Evolutionary conservation across 2,797 vertebrate genomes (phyloP).

Genomic region (Rhinogobio ventralis): DNA sequence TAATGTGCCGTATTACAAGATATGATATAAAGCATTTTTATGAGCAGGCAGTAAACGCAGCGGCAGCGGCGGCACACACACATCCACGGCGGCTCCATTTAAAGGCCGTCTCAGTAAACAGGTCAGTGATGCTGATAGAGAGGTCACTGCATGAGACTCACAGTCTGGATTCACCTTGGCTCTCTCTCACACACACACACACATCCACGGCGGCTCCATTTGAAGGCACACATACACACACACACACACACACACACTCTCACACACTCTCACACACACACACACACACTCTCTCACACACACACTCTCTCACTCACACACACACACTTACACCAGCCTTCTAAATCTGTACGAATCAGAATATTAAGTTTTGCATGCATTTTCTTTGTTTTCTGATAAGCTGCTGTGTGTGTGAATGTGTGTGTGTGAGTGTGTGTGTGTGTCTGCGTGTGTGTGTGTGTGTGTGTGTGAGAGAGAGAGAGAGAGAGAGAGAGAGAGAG

Average conservation of each 20-base stretch:
- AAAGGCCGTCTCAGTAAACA: conserved; percentile 48
- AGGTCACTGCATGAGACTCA: conserved; percentile 35
- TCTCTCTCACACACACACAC: neutral
- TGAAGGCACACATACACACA: neutral
- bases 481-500: too few species aligned
- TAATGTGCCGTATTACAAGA: conserved; percentile 84
- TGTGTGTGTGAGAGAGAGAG: too few species aligned
- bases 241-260: neutral
- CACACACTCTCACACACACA: neutral
- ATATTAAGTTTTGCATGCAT: too few species aligned
- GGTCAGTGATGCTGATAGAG: conserved; percentile 61
- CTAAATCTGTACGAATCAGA: too few species aligned
- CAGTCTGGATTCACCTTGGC: conserved; percentile 48
- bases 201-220: too few species aligned
- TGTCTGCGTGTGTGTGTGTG: too few species aligned
- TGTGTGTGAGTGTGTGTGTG: too few species aligned
- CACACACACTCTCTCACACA: neutral
- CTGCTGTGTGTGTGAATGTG: neutral
- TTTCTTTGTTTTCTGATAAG: too few species aligned
- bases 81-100: conserved; percentile 61
- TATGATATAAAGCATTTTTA: conserved; percentile 85
- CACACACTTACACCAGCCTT: too few species aligned
- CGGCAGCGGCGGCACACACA: conserved; percentile 63
- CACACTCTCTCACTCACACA: neutral
- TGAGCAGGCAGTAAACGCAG: conserved; percentile 76